Base-by-base conservation (phyloP, 2,888 invertebrate species). In the Agrotis segetum region DNA sequence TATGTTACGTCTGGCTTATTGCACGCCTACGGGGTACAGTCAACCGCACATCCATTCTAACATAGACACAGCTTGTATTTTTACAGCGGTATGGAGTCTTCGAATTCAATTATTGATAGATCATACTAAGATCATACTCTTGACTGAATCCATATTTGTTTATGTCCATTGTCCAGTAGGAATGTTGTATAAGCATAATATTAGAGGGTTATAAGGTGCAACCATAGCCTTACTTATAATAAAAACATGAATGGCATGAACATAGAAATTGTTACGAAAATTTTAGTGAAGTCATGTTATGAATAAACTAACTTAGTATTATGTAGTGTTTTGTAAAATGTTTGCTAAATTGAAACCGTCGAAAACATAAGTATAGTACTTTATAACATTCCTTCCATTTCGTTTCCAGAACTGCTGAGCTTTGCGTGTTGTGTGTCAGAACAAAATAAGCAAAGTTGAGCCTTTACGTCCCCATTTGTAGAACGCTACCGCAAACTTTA, bases 391-490 rank as follows among this genome's bases (percentile, higher is more conserved):
- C 56, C 53, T 58, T 56, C 49, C 24, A 71, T 76, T 77, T 71
- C 67, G 17, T 67, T 55, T 47, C 62, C 55, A 46, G 44, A 67
- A n/a, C n/a, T n/a, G 52, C 44, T 52, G 19, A 67, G 67, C 69
- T 71, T 70, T 69, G 81, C 79, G 79, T 82, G 81, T 83, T 68
- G 16, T 66, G 70, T 58, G 66, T 61, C 29, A 60, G 50, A 52
- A 64, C 65, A 56, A 70, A 56, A 60, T 44, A 67, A 62, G 19
- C 55, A 24, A 29, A 73, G 44, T 56, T 74, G 9, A 68, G 66
- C 60, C 63, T 53, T 64, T 61, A 52, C 49, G 63, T 61, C 63
- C 44, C 69, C 67, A 56, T 71, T 82, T 65, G 66, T 59, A 65
- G 59, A 64, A 50, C 64, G 44, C 64, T 40, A 69, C 53, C 44